These are phyloP conservation scores for Chloropsis hardwickii DNA, from an alignment of 2,113 vertebrate species.

Conservation along the genomic window DNA sequence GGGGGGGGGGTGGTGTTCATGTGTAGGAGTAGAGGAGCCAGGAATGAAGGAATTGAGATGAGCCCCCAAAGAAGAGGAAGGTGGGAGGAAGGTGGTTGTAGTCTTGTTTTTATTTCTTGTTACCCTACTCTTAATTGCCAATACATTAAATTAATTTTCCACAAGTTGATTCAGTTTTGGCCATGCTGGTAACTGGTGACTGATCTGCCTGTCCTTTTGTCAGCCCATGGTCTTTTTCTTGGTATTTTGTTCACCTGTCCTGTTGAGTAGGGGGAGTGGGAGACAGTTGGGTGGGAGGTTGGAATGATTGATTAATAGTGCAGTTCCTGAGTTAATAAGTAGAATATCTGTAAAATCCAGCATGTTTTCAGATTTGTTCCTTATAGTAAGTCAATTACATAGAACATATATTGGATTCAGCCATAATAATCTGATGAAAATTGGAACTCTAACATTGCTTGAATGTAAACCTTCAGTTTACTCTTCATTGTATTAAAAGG, in stretches of 20 bases:
- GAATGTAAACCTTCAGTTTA: not conserved
- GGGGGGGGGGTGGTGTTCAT: accelerated
- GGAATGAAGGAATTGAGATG: not conserved
- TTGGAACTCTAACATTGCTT: not conserved
- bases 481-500: not conserved
- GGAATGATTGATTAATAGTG: too few relatives aligned
- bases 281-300: not conserved
- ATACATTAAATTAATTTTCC: not conserved
- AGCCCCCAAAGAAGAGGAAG: not conserved
- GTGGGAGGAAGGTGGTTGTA: accelerated
- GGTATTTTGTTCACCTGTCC: not conserved
- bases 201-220: not conserved
- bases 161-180: not conserved
- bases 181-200: accelerated
- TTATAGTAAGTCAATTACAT: not conserved
- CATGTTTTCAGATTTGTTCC: not conserved
- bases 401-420: not conserved
- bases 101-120: not conserved
- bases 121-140: not conserved
- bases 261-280: not conserved
- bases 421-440: not conserved
- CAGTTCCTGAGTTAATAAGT: too few relatives aligned
- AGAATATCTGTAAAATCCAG: too few relatives aligned
- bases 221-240: not conserved
- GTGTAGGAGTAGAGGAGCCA: not conserved